These are phyloP conservation scores for Gorsachius magnificus DNA, from an alignment of 2,797 vertebrate genomes.

Conservation along the genomic window DNA sequence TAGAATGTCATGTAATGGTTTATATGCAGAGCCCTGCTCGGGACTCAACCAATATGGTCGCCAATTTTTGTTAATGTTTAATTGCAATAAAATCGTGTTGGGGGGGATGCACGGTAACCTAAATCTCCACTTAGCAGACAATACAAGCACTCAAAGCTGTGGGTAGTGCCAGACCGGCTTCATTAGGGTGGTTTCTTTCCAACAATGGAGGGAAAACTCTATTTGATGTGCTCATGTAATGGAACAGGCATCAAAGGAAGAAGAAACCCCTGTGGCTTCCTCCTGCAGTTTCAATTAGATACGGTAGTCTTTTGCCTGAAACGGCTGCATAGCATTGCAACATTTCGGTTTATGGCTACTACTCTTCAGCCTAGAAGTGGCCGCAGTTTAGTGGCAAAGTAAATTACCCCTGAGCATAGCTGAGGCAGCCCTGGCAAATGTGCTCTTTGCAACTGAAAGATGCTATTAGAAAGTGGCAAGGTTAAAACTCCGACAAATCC, in stretches of 20 bases:
- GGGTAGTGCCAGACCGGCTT: conserved; percentile 2
- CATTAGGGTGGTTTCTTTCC: conserved; percentile 20
- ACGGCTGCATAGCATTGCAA: not conserved
- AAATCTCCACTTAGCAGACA: not conserved
- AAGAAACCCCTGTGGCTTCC: conserved; percentile 19
- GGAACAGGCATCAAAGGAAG: conserved; percentile 41
- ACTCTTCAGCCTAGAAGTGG: not conserved
- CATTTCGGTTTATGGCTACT: not conserved
- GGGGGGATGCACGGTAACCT: not conserved
- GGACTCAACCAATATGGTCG: conserved; percentile 58
- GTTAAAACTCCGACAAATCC: not conserved
- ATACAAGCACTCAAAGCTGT: not conserved
- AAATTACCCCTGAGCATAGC: not conserved
- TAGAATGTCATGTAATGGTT: conserved; percentile 73
- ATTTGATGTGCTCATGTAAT: conserved; percentile 8
- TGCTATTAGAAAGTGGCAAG: not conserved
- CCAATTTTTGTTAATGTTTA: conserved; percentile 32
- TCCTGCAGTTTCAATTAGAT: conserved; percentile 40
- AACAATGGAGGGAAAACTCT: not conserved
- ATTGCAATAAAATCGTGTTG: conserved; percentile 12
- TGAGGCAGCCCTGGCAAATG: not conserved
- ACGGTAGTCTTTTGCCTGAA: not conserved
- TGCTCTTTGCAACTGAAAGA: not conserved
- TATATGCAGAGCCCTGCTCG: conserved; percentile 44
- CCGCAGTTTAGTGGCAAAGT: not conserved